Conservation (phyloP, 2,888 invertebrate genomes). For the Drosophila eohydei region DNA sequence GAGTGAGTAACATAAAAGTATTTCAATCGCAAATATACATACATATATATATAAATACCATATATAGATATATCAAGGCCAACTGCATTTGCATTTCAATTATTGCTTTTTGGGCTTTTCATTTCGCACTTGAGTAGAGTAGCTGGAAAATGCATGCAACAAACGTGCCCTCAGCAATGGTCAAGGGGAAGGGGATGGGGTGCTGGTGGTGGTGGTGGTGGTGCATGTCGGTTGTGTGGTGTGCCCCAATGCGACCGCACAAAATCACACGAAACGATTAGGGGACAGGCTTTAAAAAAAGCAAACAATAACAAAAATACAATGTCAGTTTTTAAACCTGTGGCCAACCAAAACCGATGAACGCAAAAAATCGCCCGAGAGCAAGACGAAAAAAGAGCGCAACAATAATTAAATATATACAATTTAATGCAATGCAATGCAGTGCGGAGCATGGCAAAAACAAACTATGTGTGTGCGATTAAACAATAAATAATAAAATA, state of each 20-base stretch:
- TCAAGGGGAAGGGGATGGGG: neutral
- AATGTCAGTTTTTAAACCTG: slow-evolving; percentile 36
- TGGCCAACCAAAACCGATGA: slow-evolving; percentile 27
- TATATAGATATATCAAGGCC: neutral
- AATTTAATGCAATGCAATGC: slow-evolving; percentile 21
- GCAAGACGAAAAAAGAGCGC: neutral
- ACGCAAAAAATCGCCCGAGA: neutral
- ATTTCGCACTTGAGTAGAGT: slow-evolving; percentile 6
- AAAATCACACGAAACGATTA: slow-evolving; percentile 75
- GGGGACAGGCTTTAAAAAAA: slow-evolving; percentile 39
- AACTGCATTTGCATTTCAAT: slow-evolving; percentile 9
- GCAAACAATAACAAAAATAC: slow-evolving; percentile 22
- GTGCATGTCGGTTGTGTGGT: slow-evolving; percentile 36
- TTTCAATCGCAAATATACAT: slow-evolving; percentile 4
- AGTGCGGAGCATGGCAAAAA: neutral
- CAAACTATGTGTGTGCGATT: slow-evolving; percentile 1
- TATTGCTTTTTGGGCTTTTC: slow-evolving; percentile 7
- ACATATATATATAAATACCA: neutral
- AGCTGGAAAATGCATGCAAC: slow-evolving; percentile 20
- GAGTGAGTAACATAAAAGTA: slow-evolving; percentile 89
- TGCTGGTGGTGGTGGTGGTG: neutral
- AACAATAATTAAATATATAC: slow-evolving; percentile 46
- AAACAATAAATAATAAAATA: slow-evolving; percentile 46
- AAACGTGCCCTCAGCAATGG: slow-evolving; percentile 5
- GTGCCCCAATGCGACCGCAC: slow-evolving; percentile 67